Base-by-base conservation (phyloP, 2,888 invertebrate genomes). In the Meloe dianella region DNA sequence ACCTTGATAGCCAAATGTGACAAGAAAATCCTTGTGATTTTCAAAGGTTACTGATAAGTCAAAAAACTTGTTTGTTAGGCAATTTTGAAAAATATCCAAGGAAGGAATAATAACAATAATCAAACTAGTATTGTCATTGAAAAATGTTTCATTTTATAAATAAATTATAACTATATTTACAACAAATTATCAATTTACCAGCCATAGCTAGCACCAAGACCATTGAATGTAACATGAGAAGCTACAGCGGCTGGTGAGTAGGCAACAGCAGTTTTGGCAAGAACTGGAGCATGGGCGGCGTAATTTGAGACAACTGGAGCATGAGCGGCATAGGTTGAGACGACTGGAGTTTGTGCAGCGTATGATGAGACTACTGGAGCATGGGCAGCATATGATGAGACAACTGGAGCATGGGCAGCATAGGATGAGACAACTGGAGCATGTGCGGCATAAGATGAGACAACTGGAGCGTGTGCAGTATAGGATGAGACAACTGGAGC, bases 191-290 rank as follows among this genome's bases (percentile, higher is more conserved):
- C 4, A 32, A 27, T 61, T 68, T 88, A 90, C 87, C 87, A 90
- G 74, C 85, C 88, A 83, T 90, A 90, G 73, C 86, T 86, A 70
- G 87, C 86, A 73, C 87, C 88, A 66, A 88, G 85, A 68, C 89
- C 89, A 74, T 85, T 86, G 85, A 89, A 90, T 74, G 87, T 83
- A 72, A 88, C 86, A 79, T 90, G 89, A 66, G 90, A 88, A 30
- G 89, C 88, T 64, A 86, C 86, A 72, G 89, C 87, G 54, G 88
- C 87, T 51, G 89, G 87, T 30, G 86, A 86, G 83, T 88, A 88
- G 24, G 85, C 80, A 60, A 88, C 81, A 68, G 85, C 73, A 47
- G 75, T 54, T 35, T 69, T 62, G 27, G 75, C 60, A 24, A 71
- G 70, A 64, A 75, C 74, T 35, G 35, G 35, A 35, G 35, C 12